These are phyloP conservation scores for Dascyllus trimaculatus DNA, from an alignment of 2,113 vertebrate genomes.

Conservation along the genomic window DNA sequence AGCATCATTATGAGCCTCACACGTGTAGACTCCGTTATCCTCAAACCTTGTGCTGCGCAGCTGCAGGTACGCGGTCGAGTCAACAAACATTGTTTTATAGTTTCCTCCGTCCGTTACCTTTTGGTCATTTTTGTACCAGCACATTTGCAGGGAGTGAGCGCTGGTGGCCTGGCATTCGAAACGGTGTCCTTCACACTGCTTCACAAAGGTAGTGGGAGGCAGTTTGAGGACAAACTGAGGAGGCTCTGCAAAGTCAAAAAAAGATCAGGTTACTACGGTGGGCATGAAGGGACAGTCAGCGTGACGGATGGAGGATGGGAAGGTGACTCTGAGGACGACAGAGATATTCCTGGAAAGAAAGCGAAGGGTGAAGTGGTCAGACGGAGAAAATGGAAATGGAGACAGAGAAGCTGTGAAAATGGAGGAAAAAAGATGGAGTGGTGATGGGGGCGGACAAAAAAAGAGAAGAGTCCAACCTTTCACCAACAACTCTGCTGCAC, in stretches of 20 bases:
- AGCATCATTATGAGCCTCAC: constrained; percentile 94
- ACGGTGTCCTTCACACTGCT: constrained; percentile 87
- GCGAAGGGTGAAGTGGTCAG: neutral
- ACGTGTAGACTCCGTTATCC: constrained; percentile 93
- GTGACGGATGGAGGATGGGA: constrained; percentile 43
- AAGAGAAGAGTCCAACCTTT: constrained; percentile 82
- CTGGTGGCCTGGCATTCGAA: constrained; percentile 92
- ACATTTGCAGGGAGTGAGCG: constrained; percentile 87
- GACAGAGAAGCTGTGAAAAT: constrained; percentile 41
- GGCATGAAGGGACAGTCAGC: constrained; percentile 2
- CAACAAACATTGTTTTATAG: constrained; percentile 88
- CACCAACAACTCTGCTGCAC: constrained; percentile 88
- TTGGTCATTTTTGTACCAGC: constrained; percentile 94
- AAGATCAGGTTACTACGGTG: constrained; percentile 47
- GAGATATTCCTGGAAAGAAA: constrained; percentile 28
- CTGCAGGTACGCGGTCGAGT: constrained; percentile 89
- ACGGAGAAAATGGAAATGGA: constrained; percentile 18
- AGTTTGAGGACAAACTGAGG: constrained; percentile 94
- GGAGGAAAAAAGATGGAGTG: constrained; percentile 42
- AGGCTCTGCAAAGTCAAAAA: constrained; percentile 90
- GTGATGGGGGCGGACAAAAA: constrained; percentile 43
- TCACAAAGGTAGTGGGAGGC: constrained; percentile 89
- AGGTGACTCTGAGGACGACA: constrained; percentile 32
- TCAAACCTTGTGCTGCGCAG: constrained; percentile 85
- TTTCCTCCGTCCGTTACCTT: constrained; percentile 88